Conservation (phyloP, 2,888 invertebrate species). For the Pseudococcus jackbeardsleyi region DNA sequence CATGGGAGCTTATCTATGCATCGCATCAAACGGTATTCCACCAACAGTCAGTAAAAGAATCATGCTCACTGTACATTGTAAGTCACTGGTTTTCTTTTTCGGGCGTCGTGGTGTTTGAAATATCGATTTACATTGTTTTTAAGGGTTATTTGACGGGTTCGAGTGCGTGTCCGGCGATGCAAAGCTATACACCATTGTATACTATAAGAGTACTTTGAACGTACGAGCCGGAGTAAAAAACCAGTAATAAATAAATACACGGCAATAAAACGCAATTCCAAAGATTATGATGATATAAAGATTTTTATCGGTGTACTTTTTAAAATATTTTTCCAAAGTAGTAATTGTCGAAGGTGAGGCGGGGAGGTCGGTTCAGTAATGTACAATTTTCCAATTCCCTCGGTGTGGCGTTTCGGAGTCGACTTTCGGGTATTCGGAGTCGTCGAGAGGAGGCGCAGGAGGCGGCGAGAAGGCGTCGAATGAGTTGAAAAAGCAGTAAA, state of each 20-base stretch:
- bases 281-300: constrained; percentile 45
- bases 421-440: not conserved
- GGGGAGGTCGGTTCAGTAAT: not conserved
- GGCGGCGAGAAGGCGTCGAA: not conserved
- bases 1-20: constrained; percentile 86
- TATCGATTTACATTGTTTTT: constrained; percentile 20
- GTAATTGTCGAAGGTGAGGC: not conserved
- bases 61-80: constrained; percentile 86
- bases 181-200: not conserved
- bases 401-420: not conserved
- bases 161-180: constrained; percentile 28
- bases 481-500: constrained; percentile 29
- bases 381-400: constrained; percentile 17
- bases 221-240: not conserved
- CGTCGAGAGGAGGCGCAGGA: not conserved
- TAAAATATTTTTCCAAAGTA: constrained; percentile 36
- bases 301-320: constrained; percentile 35
- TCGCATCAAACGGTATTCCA: constrained; percentile 86
- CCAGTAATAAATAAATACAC: constrained; percentile 30
- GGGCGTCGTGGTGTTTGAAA: not conserved
- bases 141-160: constrained; percentile 26
- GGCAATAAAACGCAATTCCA: constrained; percentile 31
- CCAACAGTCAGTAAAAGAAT: constrained; percentile 91
- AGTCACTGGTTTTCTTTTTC: constrained; percentile 69
- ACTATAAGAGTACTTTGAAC: not conserved